A percentile compares a stretch with the other conserved stretches of the same genome.
These are phyloP conservation scores for Protobothrops flavoviridis DNA, from an alignment of 2,113 vertebrate genomes.

Conservation along the genomic window DNA sequence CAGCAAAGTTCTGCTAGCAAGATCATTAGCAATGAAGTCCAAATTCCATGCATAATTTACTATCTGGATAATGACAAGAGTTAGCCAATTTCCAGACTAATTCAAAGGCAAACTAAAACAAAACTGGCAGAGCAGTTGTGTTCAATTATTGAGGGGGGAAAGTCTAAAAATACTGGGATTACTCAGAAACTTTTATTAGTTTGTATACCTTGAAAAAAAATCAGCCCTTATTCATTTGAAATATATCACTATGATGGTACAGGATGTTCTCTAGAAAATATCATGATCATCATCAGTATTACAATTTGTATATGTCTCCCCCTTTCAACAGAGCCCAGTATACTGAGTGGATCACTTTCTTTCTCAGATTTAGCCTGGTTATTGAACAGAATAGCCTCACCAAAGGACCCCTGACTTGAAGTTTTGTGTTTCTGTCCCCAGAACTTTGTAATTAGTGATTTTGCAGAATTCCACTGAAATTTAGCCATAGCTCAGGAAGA, in stretches of 20 bases:
- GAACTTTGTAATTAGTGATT: neutral
- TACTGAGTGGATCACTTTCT: neutral
- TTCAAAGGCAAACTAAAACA: neutral
- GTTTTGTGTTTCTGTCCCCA: neutral
- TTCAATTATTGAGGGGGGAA: neutral
- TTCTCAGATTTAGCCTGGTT: neutral
- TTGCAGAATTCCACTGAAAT: neutral
- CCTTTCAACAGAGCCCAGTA: neutral
- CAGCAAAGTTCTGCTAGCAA: neutral
- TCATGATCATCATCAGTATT: neutral
- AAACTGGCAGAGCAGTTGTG: neutral
- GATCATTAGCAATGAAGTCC: neutral
- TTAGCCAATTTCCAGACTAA: neutral
- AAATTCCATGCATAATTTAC: neutral
- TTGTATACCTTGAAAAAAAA: neutral
- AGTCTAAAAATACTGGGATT: neutral
- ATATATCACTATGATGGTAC: neutral
- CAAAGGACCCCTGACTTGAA: neutral
- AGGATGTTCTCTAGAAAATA: neutral
- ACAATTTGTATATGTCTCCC: neutral
- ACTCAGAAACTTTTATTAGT: neutral
- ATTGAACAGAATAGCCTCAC: neutral
- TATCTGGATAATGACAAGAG: neutral
- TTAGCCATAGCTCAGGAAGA: neutral
- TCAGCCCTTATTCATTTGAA: neutral